Conservation (phyloP, 2,113 vertebrate genomes). For the Xerus inauris region DNA sequence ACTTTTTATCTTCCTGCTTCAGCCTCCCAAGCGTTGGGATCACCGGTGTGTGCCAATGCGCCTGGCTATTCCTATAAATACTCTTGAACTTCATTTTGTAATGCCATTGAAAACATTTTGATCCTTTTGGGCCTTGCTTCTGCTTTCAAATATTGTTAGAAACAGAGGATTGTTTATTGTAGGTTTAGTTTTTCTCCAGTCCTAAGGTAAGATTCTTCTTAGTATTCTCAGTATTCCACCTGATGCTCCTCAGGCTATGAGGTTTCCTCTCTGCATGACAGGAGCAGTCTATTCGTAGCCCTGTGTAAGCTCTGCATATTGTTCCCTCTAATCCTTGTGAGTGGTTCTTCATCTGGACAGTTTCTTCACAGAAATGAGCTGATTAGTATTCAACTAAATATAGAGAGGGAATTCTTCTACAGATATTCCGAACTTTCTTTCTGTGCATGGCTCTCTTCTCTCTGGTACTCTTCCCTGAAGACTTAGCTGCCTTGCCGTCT, state of each 20-base stretch:
- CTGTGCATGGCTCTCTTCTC: background rate
- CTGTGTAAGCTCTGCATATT: background rate
- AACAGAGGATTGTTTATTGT: background rate
- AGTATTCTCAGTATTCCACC: background rate
- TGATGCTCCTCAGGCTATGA: background rate
- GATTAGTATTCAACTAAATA: background rate
- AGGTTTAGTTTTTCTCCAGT: constrained; percentile 7
- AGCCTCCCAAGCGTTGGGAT: too few relatives aligned
- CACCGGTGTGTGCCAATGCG: too few relatives aligned
- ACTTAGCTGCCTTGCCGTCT: background rate
- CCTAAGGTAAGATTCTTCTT: background rate
- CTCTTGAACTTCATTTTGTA: background rate
- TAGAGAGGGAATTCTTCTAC: background rate
- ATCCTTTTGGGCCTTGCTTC: background rate
- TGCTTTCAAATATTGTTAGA: constrained; percentile 39
- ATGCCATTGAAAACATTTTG: background rate
- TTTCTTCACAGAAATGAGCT: constrained; percentile 39
- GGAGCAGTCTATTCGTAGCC: background rate
- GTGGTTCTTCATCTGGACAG: background rate
- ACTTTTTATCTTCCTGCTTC: too few relatives aligned
- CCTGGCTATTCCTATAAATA: constrained; percentile 11
- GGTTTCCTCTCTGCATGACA: background rate
- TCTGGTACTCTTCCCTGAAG: background rate
- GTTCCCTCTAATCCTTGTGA: background rate
- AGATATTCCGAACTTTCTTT: background rate